Conservation (phyloP, 2,113 vertebrate species). For the Psammodynastes pulverulentus region DNA sequence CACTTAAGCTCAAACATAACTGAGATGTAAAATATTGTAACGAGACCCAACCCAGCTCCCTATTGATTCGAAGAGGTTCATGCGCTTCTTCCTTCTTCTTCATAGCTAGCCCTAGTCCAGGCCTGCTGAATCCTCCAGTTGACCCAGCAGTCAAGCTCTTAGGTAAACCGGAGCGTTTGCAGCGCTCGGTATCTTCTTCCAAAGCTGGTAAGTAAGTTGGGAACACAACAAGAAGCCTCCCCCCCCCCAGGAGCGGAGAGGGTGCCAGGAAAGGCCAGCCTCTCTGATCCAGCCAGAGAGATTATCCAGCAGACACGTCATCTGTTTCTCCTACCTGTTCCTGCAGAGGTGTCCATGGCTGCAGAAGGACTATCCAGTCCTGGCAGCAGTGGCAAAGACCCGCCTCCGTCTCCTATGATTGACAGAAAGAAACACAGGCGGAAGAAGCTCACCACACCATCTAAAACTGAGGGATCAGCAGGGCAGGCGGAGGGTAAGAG, state of each 20-base stretch:
- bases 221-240: fast-evolving
- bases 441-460: slow-evolving; percentile 91
- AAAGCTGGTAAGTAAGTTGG: slow-evolving; percentile 75
- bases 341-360: slow-evolving; percentile 23
- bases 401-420: slow-evolving; percentile 82
- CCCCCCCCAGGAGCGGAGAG: background rate
- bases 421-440: slow-evolving; percentile 90
- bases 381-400: slow-evolving; percentile 72
- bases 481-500: slow-evolving; percentile 91
- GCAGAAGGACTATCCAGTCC: slow-evolving; percentile 71
- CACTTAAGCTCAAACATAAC: background rate
- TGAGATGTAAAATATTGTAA: background rate
- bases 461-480: slow-evolving; percentile 81
- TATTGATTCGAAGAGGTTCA: background rate
- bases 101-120: slow-evolving; percentile 66
- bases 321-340: background rate
- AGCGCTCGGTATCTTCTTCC: slow-evolving; percentile 77
- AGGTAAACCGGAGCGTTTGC: slow-evolving; percentile 76
- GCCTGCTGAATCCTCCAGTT: slow-evolving; percentile 75
- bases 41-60: too few species aligned
- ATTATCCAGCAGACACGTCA: background rate
- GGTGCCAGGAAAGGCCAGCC: background rate
- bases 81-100: background rate
- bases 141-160: slow-evolving; percentile 74
- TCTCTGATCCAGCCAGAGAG: background rate